Conservation (phyloP, 2,113 vertebrate genomes). For the Chiloscyllium plagiosum region DNA sequence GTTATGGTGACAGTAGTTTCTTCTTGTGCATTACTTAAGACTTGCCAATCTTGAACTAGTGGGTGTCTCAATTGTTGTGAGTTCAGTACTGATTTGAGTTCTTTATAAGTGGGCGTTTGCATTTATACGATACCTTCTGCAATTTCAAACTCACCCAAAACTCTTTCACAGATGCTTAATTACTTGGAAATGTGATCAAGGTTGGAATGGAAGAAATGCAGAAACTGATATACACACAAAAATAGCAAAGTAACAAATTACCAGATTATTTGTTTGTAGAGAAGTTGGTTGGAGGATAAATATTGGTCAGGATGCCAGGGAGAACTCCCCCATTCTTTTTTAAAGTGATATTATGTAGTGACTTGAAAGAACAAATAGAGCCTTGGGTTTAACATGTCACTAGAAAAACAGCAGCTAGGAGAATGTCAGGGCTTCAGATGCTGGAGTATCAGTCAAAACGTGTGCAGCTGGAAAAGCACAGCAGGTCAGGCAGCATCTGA, state of each 20-base stretch:
- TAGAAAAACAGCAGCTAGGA: background rate
- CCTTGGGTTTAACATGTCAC: background rate
- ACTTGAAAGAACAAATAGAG: background rate
- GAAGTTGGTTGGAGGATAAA: background rate
- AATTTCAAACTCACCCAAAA: background rate
- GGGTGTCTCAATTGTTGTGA: background rate
- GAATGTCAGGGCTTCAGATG: too few relatives aligned
- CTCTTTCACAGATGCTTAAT: background rate
- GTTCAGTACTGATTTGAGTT: background rate
- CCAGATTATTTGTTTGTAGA: background rate
- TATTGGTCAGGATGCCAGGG: background rate
- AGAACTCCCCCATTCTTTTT: background rate
- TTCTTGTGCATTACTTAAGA: background rate
- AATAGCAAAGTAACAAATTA: background rate
- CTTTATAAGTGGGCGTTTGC: background rate
- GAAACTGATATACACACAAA: background rate
- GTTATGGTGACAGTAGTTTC: background rate
- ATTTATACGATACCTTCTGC: background rate
- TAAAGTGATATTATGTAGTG: background rate
- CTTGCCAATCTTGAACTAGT: background rate
- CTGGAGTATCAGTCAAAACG: too few relatives aligned
- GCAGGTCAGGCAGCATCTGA: too few relatives aligned
- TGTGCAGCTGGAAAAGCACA: too few relatives aligned
- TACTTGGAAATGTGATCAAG: background rate
- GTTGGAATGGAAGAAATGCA: background rate